Base-by-base conservation (phyloP, 2,113 vertebrate genomes). In the Arvicanthis niloticus region DNA sequence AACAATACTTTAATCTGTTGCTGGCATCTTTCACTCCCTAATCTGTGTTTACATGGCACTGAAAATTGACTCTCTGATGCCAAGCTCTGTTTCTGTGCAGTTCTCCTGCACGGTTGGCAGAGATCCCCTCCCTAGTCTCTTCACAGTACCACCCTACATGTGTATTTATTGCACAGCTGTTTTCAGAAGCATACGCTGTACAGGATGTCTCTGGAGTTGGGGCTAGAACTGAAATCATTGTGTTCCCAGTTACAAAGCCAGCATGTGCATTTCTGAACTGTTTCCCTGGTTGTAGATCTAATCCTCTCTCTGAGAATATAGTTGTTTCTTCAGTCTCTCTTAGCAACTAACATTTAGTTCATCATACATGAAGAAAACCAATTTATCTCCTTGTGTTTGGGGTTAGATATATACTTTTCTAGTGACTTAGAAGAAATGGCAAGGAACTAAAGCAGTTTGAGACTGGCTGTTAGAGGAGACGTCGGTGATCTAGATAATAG, bases 11-110 rank as follows among this genome's bases (percentile, higher is more conserved):
- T 91, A 72, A 80, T 96, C 89, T 91, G 97, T 96, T 94, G 86
- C 91, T 97, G 95, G 89, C 94, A 81, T 97, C 91, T 84, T 75
- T 92, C 56, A 31, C 62, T 95, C 51, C 92, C 91, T 96, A 72
- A 96, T 97, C 96, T 97, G 0, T 97, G 75, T 97, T 97, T 97
- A 96, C 96, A 91, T 1, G 13, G 81, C 91, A 60, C 89, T 85
- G 45, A 96, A 96, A 96, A 93, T 70, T 5, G 19, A 67, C 77
- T 96, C 31, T n/a, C 73, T 95, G 82, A 73, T 93, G 72, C 95
- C 95, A 93, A 77, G 56, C 68, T 94, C 85, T 60, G 4, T 96
- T 92, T 85, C 91, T 95, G 73, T 84, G 92, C 51, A 91, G 94
- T 60, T 58, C 89, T 94, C 72, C 92, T 89, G 86, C 87, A 88